These are phyloP conservation scores for Sturnus vulgaris DNA, from an alignment of 2,113 vertebrate species.

Conservation along the genomic window DNA sequence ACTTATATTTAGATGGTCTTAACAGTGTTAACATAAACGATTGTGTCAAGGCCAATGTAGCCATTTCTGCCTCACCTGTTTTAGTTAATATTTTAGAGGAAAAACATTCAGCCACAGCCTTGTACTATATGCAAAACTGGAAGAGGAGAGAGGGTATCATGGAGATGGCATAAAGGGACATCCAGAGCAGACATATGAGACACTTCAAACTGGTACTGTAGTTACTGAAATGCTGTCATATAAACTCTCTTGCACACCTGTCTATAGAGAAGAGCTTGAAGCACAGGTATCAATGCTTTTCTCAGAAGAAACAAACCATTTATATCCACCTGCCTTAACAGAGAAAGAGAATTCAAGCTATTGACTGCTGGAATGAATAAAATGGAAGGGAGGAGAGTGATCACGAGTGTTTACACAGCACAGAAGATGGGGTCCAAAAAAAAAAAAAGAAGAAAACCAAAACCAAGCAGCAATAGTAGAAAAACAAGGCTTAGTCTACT, in stretches of 20 bases:
- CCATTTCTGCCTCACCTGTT: neutral
- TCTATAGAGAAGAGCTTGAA: neutral
- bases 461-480: neutral
- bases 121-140: neutral
- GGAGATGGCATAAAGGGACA: neutral
- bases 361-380: neutral
- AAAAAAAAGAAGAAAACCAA: neutral
- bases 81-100: neutral
- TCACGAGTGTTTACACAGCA: rapidly evolving
- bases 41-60: neutral
- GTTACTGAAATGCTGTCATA: neutral
- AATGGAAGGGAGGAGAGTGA: neutral
- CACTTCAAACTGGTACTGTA: neutral
- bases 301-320: neutral
- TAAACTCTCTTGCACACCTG: neutral
- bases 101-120: neutral
- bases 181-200: neutral
- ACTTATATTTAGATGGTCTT: neutral
- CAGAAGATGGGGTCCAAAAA: neutral
- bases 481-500: neutral
- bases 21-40: neutral
- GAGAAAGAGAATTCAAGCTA: neutral
- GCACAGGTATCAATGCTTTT: neutral
- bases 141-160: neutral
- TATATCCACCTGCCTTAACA: neutral